Base-by-base conservation (phyloP, 2,888 invertebrate genomes). In the Spodoptera picta region DNA sequence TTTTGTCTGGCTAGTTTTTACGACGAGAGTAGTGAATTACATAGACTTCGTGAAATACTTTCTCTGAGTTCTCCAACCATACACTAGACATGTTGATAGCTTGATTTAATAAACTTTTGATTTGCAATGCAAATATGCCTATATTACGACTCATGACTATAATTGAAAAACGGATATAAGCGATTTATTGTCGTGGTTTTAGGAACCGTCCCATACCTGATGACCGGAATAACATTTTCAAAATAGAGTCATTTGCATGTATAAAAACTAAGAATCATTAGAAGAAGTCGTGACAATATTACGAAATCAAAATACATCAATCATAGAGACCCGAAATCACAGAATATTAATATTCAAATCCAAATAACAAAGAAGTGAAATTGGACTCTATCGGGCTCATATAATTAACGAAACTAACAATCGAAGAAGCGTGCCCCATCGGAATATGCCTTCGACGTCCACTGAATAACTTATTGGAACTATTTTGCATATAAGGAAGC, bases 361-460 rank as follows among this genome's bases (percentile, higher is more conserved):
- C 11, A 48, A 56, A 58, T 65, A 59, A 73, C 69, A 69, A 73
- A 65, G 65, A 65, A 61, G 73, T 54, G 61, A 73, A 59, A 69
- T 65, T 60, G 36, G 44, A 61, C 47, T 9, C 44, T 24, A 61
- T 36, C 53, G 24, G 49, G 51, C 41, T 51, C 36, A 31, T 58
- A 73, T 69, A 69, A 75, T 62, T 70, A 70, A 62, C 24, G 3
- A 41, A 48, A 36, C 7, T 36, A 45, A 67, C 47, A 49, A 53
- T 59, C 23, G 51, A 36, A 60, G 27, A 57, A 64, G 57, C 55
- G 58, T 74, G 56, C 19, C 64, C 6, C 49, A 69, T 56, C 48
- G 46, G 58, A 61, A 64, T 52, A 45, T 44, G 24, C 47, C 24
- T 53, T 47, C 46, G 46, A 62, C 36, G 11, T 43, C 44, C 43